A percentile compares a stretch with the other conserved stretches of the same genome.
These are phyloP conservation scores for Campoplex nolae DNA, from an alignment of 2,888 invertebrate species.

Conservation along the genomic window DNA sequence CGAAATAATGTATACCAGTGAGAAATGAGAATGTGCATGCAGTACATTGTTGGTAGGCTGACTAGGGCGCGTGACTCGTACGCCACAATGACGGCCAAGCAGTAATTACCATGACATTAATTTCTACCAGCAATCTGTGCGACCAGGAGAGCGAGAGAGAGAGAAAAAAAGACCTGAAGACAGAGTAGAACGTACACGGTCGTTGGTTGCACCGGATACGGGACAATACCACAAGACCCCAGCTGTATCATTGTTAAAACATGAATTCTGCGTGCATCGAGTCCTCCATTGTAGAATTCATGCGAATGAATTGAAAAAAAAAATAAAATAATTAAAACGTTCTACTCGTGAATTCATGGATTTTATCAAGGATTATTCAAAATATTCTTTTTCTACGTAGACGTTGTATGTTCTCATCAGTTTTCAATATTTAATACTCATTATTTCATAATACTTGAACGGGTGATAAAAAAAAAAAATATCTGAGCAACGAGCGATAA, in stretches of 20 bases:
- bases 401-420: not conserved
- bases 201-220: slow-evolving; percentile 62
- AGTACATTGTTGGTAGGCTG: slow-evolving; percentile 34
- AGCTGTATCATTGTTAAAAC: slow-evolving; percentile 26
- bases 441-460: not conserved
- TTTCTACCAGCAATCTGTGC: slow-evolving; percentile 63
- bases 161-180: slow-evolving; percentile 19
- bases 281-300: not conserved
- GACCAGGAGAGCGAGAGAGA: slow-evolving; percentile 13
- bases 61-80: slow-evolving; percentile 63
- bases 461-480: not conserved
- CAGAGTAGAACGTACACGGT: slow-evolving; percentile 24
- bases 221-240: slow-evolving; percentile 56
- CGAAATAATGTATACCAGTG: slow-evolving; percentile 6
- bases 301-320: not conserved
- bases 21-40: slow-evolving; percentile 24
- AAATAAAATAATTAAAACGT: not conserved
- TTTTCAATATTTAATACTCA: not conserved
- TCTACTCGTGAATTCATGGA: not conserved
- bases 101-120: slow-evolving; percentile 70
- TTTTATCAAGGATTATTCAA: not conserved
- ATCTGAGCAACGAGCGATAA: not conserved
- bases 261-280: slow-evolving; percentile 20
- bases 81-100: slow-evolving; percentile 59
- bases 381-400: not conserved